Base-by-base conservation (phyloP, 2,797 vertebrate species). In the Harpagifer antarcticus region DNA sequence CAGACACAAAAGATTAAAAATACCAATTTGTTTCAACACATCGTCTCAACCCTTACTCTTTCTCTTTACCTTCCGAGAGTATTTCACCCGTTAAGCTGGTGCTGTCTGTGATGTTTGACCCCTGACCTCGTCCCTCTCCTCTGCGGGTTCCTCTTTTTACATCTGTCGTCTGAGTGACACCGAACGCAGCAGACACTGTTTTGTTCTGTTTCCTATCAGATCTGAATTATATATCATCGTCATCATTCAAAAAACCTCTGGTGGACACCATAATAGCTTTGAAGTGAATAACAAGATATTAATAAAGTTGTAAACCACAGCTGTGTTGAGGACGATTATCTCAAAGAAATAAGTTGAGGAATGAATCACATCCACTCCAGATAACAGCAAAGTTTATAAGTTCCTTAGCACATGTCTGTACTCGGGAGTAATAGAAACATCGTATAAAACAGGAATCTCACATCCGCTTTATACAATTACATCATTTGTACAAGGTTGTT, bases 221-320 rank as follows among this genome's bases (percentile, higher is more conserved):
- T 20, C 56, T 88, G 78, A 89, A 81, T 92, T 83, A 89, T 90
- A 91, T 76, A 88, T 74, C 83, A 77, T 49, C 78, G 45, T 77
- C 83, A 78, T 68, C 74, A 53, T 77, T 80, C 54, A 63, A 14
- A 27, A 50, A 75, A 57, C 20, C 54, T 12, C 50, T 2, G 27
- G 56, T 61, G 68, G 66, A 71, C 64, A n/a, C 15, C 3, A 60
- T n/a, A 48, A 62, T 72, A 67, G 55, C 76, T 83, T n/a, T 72
- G 68, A 87, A 61, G 54, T 43, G 49, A 78, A 81, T 54, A 74
- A 75, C 23, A 81, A 47, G 61, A 79, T 56, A 76, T 75, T 68
- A 78, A 68, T 47, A 61, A 58, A 69, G 68, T 60, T 60, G 33
- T 64, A 43, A 83, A 65, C 20, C 72, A 58, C 43, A 61, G 79